Evolutionary conservation across 2,888 invertebrate genomes (phyloP).

Genomic region (Abrostola triplasia): DNA sequence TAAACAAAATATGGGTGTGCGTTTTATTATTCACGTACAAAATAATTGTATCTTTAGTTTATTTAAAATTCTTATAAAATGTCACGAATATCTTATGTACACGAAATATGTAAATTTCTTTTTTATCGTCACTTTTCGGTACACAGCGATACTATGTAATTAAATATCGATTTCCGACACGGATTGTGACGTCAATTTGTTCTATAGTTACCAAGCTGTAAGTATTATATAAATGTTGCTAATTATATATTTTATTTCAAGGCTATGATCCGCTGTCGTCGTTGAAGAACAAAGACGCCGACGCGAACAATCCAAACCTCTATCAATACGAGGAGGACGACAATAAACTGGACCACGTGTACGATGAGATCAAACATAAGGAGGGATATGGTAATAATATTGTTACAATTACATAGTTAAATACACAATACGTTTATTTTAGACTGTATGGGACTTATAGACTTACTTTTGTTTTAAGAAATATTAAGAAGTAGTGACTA

Average conservation of each 20-base stretch:
- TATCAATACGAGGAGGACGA: slow-evolving; percentile 94
- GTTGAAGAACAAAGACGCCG: slow-evolving; percentile 95
- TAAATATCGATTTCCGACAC: neutral
- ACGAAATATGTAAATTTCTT: no score
- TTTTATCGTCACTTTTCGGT: neutral
- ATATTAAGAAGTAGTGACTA: no score
- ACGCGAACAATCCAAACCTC: slow-evolving; percentile 95
- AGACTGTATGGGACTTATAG: no score
- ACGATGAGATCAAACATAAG: slow-evolving; percentile 96
- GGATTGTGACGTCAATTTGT: neutral
- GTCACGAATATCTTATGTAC: no score
- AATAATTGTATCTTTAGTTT: no score
- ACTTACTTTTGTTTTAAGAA: no score
- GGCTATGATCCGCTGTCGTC: slow-evolving; percentile 90
- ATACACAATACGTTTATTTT: no score
- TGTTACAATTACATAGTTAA: neutral
- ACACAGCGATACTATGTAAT: neutral
- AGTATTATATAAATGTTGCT: slow-evolving; percentile 12
- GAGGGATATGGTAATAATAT: slow-evolving; percentile 90
- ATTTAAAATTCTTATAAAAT: no score
- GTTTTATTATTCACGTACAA: no score
- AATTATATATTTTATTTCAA: slow-evolving; percentile 32
- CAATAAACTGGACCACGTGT: slow-evolving; percentile 94
- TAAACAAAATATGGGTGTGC: no score
- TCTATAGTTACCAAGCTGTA: slow-evolving; percentile 1